These are phyloP conservation scores for Agrochola circellaris DNA, from an alignment of 2,888 invertebrate genomes.

Conservation along the genomic window DNA sequence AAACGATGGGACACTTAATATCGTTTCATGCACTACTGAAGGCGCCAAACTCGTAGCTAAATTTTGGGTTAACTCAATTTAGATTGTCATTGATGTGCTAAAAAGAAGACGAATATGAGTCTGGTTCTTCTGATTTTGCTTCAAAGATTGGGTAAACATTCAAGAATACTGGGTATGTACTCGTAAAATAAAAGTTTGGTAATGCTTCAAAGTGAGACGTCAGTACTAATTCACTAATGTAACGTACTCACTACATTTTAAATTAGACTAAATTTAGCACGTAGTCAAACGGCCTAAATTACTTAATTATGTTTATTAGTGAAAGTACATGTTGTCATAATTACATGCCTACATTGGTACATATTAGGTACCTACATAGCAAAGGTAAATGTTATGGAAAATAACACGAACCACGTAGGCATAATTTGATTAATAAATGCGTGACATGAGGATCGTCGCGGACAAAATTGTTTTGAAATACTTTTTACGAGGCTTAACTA, in stretches of 20 bases:
- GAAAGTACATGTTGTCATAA: constrained; percentile 32
- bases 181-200: background rate
- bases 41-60: no score
- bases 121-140: no score
- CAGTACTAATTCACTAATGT: background rate
- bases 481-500: constrained; percentile 7
- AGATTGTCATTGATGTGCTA: no score
- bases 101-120: no score
- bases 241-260: background rate
- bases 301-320: constrained; percentile 16
- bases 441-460: constrained; percentile 52
- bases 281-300: background rate
- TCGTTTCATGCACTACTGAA: no score
- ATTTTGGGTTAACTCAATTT: no score
- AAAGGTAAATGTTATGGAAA: constrained; percentile 60
- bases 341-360: constrained; percentile 3
- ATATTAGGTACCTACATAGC: constrained; percentile 25
- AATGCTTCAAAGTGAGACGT: background rate
- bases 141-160: no score
- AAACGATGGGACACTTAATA: no score
- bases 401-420: constrained; percentile 49
- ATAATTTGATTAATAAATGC: constrained; percentile 70
- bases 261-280: background rate
- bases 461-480: constrained; percentile 54
- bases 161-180: no score